Base-by-base conservation (phyloP, 2,113 vertebrate genomes). In the Cyphomyrus discorhynchus region DNA sequence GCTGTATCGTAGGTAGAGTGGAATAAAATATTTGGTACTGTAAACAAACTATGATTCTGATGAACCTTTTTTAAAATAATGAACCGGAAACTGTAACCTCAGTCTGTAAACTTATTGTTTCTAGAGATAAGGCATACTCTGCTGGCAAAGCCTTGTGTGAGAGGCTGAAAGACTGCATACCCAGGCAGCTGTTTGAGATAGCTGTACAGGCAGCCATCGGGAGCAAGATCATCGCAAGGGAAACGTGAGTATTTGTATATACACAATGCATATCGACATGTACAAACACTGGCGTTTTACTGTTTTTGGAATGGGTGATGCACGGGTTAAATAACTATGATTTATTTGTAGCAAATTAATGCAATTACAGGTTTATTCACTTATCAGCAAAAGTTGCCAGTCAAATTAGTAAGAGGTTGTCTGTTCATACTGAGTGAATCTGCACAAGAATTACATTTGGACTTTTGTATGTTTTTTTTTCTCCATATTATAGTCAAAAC, bases 161-260 rank as follows among this genome's bases (percentile, higher is more conserved):
- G 92, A 96, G 96, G 84, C 96, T 99, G 35, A 96, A 95, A 92
- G 97, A 99, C 47, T 95, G 96, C 89, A 97, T 99, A 92, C 98
- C 98, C 0, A 96, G 98, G 70, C 98, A 99, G 88, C 94, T 99
- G 93, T 99, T 99, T 95, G 98, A 99, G 93, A 98, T 99, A 66
- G 98, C 98, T 21, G 93, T 99, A 35, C 98, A 99, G 91, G 98
- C 98, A 90, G 94, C 97, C 87, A 89, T 99, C 89, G 98, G 97
- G 90, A 98, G 94, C 93, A 98, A 97, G 92, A 91, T 99, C 87
- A 97, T 99, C 89, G 97, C 97, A 66, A 96, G 98, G 94, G 98
- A 99, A 95, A 99, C 98, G 98, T 99, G 93, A 97, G 97, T 87
- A 74, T 35, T 11, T 1, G 3, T 77, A 5, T 35, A 45, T n/a